These are phyloP conservation scores for Piaya cayana DNA, from an alignment of 2,113 vertebrate species.

Conservation along the genomic window DNA sequence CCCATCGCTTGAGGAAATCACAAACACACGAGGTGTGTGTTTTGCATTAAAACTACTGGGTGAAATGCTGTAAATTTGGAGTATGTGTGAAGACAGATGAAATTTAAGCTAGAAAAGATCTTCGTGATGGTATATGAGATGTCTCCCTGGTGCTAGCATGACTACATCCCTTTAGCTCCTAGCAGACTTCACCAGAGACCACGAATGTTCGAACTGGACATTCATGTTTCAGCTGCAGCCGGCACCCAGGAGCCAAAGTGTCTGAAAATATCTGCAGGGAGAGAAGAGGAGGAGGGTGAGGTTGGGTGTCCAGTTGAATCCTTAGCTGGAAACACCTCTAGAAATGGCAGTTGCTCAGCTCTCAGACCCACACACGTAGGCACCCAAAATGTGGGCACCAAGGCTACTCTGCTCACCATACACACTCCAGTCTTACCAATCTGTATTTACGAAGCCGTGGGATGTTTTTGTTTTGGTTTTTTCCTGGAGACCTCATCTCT, in stretches of 20 bases:
- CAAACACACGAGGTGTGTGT: fast-evolving
- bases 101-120: neutral
- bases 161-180: neutral
- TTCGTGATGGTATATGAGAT: neutral
- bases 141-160: neutral
- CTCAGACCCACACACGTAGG: neutral
- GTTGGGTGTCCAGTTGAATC: neutral
- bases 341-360: fast-evolving
- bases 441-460: fast-evolving
- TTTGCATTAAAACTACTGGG: neutral
- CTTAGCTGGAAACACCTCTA: neutral
- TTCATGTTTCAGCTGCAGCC: neutral
- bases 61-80: neutral
- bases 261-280: neutral
- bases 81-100: neutral
- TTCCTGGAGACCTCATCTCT: neutral
- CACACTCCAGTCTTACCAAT: neutral
- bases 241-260: neutral
- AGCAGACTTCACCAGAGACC: neutral
- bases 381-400: neutral
- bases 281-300: neutral
- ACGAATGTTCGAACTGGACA: neutral
- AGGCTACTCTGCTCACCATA: neutral
- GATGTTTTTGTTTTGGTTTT: neutral
- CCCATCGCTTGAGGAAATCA: neutral